Evolutionary conservation across 2,888 invertebrate species (phyloP).

Genomic region (Bruchidius siliquastri): DNA sequence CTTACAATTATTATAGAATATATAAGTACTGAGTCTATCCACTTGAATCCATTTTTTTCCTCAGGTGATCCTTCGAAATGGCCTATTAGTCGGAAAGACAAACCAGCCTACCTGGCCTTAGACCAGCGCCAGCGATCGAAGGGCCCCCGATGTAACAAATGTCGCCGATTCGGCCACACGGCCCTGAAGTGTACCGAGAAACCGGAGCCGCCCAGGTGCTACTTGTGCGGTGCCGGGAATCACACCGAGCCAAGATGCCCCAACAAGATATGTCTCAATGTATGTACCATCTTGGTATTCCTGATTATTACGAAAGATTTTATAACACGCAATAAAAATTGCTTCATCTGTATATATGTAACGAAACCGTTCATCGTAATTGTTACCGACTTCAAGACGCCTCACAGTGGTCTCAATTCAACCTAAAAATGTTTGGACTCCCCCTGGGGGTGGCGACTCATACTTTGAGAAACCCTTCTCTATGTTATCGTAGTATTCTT

Average conservation of each 20-base stretch:
- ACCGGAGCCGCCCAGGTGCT: conserved; percentile 50
- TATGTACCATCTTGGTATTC: conserved; percentile 46
- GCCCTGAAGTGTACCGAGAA: conserved; percentile 55
- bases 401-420: no score
- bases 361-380: no score
- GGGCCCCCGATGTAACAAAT: conserved; percentile 56
- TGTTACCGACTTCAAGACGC: no score
- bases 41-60: not conserved
- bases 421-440: no score
- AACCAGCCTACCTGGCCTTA: conserved; percentile 15
- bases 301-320: no score
- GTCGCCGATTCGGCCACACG: conserved; percentile 61
- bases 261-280: conserved; percentile 64
- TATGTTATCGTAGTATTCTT: no score
- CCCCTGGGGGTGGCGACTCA: no score
- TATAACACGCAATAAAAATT: no score
- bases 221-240: conserved; percentile 63
- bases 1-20: no score
- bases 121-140: conserved; percentile 6
- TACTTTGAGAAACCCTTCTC: no score
- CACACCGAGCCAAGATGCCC: conserved; percentile 66
- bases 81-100: conserved; percentile 45
- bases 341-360: no score
- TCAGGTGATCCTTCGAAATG: conserved; percentile 55
- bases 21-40: not conserved